phyloP scores from a whole-genome alignment of 2,888 invertebrate species.

The Tupiocoris notatus region DNA sequence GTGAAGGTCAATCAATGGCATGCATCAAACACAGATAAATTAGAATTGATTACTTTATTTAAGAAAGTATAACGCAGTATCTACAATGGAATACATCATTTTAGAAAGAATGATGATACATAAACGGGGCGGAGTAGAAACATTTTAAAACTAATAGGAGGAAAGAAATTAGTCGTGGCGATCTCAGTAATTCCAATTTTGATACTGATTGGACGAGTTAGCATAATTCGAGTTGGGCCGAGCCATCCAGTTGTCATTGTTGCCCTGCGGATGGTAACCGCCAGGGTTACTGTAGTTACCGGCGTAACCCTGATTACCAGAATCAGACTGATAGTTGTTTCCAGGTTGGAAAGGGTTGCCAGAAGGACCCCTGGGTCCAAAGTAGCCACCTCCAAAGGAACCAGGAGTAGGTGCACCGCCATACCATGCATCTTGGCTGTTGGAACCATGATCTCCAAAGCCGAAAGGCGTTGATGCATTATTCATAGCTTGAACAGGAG shows the following conservation, averaged over 20 bases:
- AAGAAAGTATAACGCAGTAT: not conserved
- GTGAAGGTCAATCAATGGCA: too few relatives aligned
- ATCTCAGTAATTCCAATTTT: not conserved
- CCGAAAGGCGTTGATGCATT: too few relatives aligned
- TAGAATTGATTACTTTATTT: not conserved
- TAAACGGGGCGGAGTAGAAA: not conserved
- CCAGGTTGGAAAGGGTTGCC: not conserved
- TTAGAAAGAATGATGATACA: too few relatives aligned
- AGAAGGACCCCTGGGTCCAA: not conserved
- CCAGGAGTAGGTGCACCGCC: not conserved
- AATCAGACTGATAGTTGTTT: not conserved
- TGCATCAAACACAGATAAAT: too few relatives aligned
- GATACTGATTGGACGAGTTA: not conserved
- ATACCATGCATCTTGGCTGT: not conserved
- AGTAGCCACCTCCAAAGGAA: not conserved
- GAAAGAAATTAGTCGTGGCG: not conserved
- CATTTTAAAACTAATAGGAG: not conserved
- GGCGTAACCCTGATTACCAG: not conserved
- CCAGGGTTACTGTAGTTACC: not conserved
- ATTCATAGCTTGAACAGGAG: too few relatives aligned
- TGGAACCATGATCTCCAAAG: too few relatives aligned
- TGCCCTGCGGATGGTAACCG: not conserved
- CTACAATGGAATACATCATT: not conserved
- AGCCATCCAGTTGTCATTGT: too few relatives aligned
- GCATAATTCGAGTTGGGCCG: not conserved